Conservation (phyloP, 2,888 invertebrate species). For the Lasius platythorax region DNA sequence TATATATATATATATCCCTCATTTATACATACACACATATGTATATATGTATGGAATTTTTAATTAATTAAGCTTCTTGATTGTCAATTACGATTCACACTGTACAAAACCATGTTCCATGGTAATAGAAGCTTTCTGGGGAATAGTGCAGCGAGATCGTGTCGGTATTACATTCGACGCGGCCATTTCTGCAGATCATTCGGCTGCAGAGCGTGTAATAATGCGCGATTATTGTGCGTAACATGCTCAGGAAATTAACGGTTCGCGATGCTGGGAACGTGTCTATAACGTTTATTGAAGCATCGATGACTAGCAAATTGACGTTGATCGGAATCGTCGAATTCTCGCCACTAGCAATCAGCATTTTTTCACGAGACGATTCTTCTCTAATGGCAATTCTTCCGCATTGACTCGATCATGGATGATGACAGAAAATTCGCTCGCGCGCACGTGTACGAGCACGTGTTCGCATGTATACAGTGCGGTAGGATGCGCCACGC, state of each 20-base stretch:
- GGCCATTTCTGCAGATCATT: conserved; percentile 58
- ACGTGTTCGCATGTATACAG: conserved; percentile 56
- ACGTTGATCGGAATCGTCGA: conserved; percentile 45
- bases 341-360: conserved; percentile 43
- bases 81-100: background rate
- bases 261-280: conserved; percentile 52
- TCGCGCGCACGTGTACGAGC: conserved; percentile 35
- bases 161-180: conserved; percentile 32
- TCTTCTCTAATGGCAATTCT: conserved; percentile 26
- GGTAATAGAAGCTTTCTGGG: conserved; percentile 3
- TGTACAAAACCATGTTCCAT: background rate
- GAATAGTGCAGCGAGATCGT: conserved; percentile 19
- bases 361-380: conserved; percentile 28
- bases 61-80: conserved; percentile 4
- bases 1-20: too few relatives aligned
- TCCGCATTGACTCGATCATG: conserved; percentile 9
- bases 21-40: too few relatives aligned
- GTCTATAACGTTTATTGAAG: conserved; percentile 58
- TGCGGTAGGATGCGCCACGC: conserved; percentile 65
- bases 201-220: conserved; percentile 62
- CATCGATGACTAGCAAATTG: conserved; percentile 65
- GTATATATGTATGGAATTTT: background rate
- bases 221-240: conserved; percentile 64
- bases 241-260: conserved; percentile 65
- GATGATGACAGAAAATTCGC: conserved; percentile 44